These are phyloP conservation scores for Anticlea derivata DNA, from an alignment of 2,888 invertebrate genomes.

Conservation along the genomic window DNA sequence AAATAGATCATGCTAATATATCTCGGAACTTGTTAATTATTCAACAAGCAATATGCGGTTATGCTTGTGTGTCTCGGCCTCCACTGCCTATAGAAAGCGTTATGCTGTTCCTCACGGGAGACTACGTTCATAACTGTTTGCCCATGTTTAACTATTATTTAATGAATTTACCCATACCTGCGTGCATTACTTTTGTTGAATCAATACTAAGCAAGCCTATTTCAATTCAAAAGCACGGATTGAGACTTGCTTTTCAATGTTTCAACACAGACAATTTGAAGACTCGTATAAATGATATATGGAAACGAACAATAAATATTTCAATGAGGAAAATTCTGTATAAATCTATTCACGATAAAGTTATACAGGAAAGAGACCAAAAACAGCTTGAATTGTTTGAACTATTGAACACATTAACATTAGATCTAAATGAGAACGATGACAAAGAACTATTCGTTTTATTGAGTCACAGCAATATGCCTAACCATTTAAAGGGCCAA, in stretches of 20 bases:
- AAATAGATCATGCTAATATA: constrained; percentile 48
- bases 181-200: constrained; percentile 48
- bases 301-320: constrained; percentile 55
- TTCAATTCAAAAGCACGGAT: constrained; percentile 59
- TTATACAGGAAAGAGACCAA: constrained; percentile 25
- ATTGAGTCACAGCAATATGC: constrained; percentile 19
- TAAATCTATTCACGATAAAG: constrained; percentile 45
- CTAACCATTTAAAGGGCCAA: constrained; percentile 10
- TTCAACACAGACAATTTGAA: constrained; percentile 48
- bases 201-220: constrained; percentile 50
- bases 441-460: constrained; percentile 47
- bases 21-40: constrained; percentile 40
- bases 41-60: constrained; percentile 56
- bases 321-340: constrained; percentile 53
- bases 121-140: constrained; percentile 53
- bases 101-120: constrained; percentile 52
- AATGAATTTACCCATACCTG: constrained; percentile 46
- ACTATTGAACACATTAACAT: constrained; percentile 48
- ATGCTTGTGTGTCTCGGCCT: constrained; percentile 50
- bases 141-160: constrained; percentile 53
- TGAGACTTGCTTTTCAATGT: constrained; percentile 57
- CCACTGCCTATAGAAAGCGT: constrained; percentile 48
- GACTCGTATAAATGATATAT: constrained; percentile 42
- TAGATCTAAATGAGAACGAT: constrained; percentile 51
- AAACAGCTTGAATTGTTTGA: constrained; percentile 46